phyloP scores from a whole-genome alignment of 92 coral and sea anemone species.

The Siderastrea siderea region DNA sequence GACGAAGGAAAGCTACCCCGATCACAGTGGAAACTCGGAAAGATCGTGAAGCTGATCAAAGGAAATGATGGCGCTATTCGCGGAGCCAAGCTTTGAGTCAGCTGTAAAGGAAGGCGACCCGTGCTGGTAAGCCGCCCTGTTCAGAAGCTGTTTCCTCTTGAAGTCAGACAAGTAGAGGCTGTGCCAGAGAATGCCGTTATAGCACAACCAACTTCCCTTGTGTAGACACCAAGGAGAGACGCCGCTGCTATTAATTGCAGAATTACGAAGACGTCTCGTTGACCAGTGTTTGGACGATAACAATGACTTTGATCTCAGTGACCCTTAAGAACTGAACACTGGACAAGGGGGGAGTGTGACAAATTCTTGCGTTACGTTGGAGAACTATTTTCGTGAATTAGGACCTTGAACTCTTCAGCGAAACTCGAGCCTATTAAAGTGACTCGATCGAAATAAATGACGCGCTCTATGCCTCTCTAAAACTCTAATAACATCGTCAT shows the following conservation, averaged over 20 bases:
- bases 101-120: not conserved
- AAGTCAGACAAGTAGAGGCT: not conserved
- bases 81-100: not conserved
- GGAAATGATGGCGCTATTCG: constrained; percentile 20
- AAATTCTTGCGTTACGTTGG: too few species aligned
- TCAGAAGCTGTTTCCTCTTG: constrained; percentile 12
- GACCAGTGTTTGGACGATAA: not conserved
- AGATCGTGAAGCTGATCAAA: constrained; percentile 19
- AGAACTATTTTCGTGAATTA: too few species aligned
- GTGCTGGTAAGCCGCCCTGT: not conserved
- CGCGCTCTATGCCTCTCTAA: too few species aligned
- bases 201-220: not conserved
- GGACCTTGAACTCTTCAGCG: too few species aligned
- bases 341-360: constrained; percentile 23
- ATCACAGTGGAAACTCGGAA: constrained; percentile 33
- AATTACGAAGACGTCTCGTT: not conserved
- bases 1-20: constrained; percentile 1
- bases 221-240: not conserved
- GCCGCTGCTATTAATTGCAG: not conserved
- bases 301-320: too few species aligned
- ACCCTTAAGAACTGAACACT: not conserved
- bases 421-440: too few species aligned
- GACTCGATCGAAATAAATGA: too few species aligned
- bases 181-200: not conserved
- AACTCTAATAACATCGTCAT: too few species aligned